These are phyloP conservation scores for Triops cancriformis DNA, from an alignment of 1,140 invertebrate species.

Conservation along the genomic window DNA sequence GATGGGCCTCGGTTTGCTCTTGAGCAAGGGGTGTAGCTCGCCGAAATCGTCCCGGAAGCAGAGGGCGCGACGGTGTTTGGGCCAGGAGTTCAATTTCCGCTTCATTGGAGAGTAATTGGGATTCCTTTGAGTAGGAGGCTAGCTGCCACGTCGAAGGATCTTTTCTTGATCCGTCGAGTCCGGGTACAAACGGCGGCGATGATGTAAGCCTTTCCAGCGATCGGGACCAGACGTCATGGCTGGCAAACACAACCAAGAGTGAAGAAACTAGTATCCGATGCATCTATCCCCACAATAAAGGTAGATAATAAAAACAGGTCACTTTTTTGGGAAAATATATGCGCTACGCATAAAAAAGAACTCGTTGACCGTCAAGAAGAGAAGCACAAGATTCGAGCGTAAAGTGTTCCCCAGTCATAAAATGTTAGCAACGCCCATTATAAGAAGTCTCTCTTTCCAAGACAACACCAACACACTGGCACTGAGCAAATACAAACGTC, in stretches of 20 bases:
- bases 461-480: neutral
- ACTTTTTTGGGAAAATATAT: neutral
- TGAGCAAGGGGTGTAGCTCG: neutral
- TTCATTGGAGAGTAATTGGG: neutral
- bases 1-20: neutral
- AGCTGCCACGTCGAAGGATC: neutral
- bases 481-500: slow-evolving; percentile 6
- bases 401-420: neutral
- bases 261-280: neutral
- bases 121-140: neutral
- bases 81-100: neutral
- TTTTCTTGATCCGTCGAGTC: neutral
- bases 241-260: neutral
- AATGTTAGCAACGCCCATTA: neutral
- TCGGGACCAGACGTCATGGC: neutral
- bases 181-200: neutral
- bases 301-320: neutral
- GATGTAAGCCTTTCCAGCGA: neutral
- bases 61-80: neutral
- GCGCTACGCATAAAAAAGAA: neutral
- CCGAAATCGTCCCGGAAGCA: neutral
- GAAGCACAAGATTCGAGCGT: neutral
- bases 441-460: neutral
- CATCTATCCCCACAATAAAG: neutral
- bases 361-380: neutral